phyloP scores from a whole-genome alignment of 2,113 vertebrate species.

The Grammomys surdaster region DNA sequence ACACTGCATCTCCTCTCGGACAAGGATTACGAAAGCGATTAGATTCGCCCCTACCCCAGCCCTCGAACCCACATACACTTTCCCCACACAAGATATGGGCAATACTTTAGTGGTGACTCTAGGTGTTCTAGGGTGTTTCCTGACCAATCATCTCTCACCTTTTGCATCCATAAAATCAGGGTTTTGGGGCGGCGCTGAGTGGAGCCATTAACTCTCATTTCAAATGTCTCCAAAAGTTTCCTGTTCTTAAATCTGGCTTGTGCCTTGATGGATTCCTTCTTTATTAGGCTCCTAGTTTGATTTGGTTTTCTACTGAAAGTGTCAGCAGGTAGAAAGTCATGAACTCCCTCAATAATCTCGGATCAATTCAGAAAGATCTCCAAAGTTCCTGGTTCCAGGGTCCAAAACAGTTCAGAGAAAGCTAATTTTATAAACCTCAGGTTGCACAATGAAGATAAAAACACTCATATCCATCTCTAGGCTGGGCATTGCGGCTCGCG shows the following conservation, averaged over 20 bases:
- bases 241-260: background rate
- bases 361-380: slow-evolving; percentile 7
- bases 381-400: background rate
- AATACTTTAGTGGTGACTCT: background rate
- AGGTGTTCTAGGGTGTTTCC: background rate
- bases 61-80: too few relatives aligned
- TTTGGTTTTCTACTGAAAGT: background rate
- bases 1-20: background rate
- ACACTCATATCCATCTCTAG: background rate
- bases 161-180: background rate
- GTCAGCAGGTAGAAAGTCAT: background rate
- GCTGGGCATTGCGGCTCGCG: accelerated
- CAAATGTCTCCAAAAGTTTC: slow-evolving; percentile 17
- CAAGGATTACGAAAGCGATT: background rate
- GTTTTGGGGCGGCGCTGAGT: background rate
- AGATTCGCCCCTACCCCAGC: background rate
- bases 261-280: background rate
- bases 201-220: background rate
- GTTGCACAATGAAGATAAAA: slow-evolving; percentile 12
- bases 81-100: background rate
- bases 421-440: slow-evolving; percentile 23
- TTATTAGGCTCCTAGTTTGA: background rate
- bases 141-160: background rate
- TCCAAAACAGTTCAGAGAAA: slow-evolving; percentile 16
- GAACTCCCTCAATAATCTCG: background rate